Conservation (phyloP, 2,113 vertebrate genomes). For the Regulus satrapa region DNA sequence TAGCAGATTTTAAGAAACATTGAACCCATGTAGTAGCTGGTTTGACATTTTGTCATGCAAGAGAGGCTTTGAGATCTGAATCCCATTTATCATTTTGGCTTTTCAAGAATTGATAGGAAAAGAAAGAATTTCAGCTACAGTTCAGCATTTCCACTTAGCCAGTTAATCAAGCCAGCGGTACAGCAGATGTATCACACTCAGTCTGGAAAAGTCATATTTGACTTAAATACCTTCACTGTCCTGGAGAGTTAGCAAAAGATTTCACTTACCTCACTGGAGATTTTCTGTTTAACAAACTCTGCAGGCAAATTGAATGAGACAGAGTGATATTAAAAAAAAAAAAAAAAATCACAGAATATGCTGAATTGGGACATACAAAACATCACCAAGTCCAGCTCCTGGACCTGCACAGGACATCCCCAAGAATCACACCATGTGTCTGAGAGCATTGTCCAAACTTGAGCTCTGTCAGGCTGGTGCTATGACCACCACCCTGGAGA, state of each 20-base stretch:
- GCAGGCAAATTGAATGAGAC: background rate
- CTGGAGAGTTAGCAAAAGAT: background rate
- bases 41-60: slow-evolving; percentile 36
- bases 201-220: slow-evolving; percentile 19
- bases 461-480: no score
- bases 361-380: background rate
- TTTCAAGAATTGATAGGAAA: slow-evolving; percentile 34
- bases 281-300: background rate
- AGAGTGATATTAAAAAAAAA: background rate
- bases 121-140: slow-evolving; percentile 8
- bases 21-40: background rate
- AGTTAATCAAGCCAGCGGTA: background rate
- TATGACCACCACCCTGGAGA: background rate
- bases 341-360: background rate
- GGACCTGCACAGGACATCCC: background rate
- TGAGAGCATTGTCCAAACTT: background rate
- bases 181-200: background rate
- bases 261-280: background rate
- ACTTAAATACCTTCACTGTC: slow-evolving; percentile 22
- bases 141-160: slow-evolving; percentile 27
- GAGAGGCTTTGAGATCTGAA: slow-evolving; percentile 9
- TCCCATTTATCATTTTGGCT: slow-evolving; percentile 12
- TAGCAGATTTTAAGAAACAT: background rate
- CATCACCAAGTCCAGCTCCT: background rate
- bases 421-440: background rate